phyloP scores from a whole-genome alignment of 2,888 invertebrate genomes.

The Platycnemis pennipes region DNA sequence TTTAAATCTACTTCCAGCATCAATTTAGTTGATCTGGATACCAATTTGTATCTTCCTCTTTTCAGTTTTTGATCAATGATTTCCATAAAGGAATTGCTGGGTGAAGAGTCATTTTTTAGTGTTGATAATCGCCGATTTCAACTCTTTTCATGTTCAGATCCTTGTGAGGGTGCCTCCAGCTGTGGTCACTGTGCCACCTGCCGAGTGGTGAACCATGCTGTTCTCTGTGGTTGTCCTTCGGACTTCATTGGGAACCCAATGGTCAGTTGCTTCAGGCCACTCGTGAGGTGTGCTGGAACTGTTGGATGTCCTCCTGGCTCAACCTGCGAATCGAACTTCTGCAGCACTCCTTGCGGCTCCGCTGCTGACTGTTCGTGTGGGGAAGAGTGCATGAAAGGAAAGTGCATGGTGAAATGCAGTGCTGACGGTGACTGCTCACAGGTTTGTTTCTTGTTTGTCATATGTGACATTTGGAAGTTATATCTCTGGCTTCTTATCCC shows the following conservation, averaged over 20 bases:
- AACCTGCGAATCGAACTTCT: slow-evolving; percentile 85
- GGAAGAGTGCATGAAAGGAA: slow-evolving; percentile 87
- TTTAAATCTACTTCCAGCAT: no score
- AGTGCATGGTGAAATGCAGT: slow-evolving; percentile 88
- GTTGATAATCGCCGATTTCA: background rate
- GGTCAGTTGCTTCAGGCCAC: slow-evolving; percentile 87
- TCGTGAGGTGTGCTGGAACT: slow-evolving; percentile 82
- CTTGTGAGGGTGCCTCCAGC: slow-evolving; percentile 86
- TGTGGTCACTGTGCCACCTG: slow-evolving; percentile 94
- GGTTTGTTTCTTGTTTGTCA: no score
- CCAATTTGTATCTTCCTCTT: no score
- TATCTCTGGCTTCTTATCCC: background rate
- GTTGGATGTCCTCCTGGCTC: slow-evolving; percentile 81
- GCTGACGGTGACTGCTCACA: slow-evolving; percentile 83
- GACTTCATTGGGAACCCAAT: slow-evolving; percentile 92
- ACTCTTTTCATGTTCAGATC: slow-evolving; percentile 81
- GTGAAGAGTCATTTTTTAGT: background rate
- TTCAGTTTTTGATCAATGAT: background rate
- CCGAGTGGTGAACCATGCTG: slow-evolving; percentile 90
- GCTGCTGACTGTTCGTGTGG: slow-evolving; percentile 90
- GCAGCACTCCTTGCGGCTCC: slow-evolving; percentile 85
- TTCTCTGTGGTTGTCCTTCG: slow-evolving; percentile 91
- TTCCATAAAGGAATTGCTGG: background rate
- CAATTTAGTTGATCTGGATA: no score
- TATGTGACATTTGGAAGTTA: background rate